Evolutionary conservation across 2,113 vertebrate genomes (phyloP).

Genomic region (Ameiurus melas): DNA sequence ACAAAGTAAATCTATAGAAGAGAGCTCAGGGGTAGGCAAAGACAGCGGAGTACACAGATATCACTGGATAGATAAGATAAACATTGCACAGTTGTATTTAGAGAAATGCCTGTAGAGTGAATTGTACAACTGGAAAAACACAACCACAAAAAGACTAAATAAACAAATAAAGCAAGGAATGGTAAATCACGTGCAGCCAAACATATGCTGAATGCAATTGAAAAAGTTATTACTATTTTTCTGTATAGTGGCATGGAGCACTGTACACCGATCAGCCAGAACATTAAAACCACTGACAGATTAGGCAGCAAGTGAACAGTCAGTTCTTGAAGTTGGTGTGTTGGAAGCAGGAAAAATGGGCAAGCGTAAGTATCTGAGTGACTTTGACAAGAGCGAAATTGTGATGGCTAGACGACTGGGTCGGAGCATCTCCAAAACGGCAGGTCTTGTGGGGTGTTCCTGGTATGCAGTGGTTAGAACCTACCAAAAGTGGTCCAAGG

Average conservation of each 20-base stretch:
- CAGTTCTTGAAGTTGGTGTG: no score
- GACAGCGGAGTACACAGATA: not conserved
- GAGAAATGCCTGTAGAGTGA: not conserved
- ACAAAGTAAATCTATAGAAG: not conserved
- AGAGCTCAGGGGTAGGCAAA: not conserved
- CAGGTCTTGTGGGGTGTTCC: no score
- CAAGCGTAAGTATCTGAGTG: no score
- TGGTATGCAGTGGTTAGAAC: no score
- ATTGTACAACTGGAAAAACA: not conserved
- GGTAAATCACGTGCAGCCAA: conserved; percentile 5
- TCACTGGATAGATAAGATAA: not conserved
- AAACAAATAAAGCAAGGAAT: not conserved
- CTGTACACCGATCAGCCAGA: not conserved
- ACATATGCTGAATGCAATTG: conserved; percentile 50
- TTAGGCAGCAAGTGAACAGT: no score
- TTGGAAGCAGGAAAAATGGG: no score
- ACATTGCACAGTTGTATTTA: not conserved
- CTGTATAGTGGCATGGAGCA: not conserved
- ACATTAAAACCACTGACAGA: no score
- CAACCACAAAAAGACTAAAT: not conserved
- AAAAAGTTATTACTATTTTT: not conserved
- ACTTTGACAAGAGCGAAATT: no score
- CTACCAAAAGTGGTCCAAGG: no score
- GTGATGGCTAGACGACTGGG: no score
- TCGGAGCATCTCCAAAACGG: no score